Percentiles rank a stretch among this genome's conserved stretches.
Evolutionary conservation across 2,888 invertebrate genomes (phyloP).

Genomic region (Cataglyphis albicans): DNA sequence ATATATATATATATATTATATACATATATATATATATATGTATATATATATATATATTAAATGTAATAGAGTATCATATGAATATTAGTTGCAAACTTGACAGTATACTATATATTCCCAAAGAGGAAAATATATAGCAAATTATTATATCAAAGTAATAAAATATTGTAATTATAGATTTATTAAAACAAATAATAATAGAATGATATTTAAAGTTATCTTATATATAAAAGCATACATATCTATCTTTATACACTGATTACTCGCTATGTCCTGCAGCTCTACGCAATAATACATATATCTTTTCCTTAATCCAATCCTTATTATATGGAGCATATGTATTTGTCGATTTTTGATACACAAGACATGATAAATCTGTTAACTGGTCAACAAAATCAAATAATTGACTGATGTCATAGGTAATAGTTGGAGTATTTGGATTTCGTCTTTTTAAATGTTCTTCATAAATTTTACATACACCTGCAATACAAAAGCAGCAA

Average conservation of each 20-base stretch:
- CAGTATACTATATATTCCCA: not conserved
- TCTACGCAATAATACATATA: slow-evolving; percentile 97
- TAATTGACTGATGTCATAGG: slow-evolving; percentile 98
- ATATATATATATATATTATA: too few species aligned
- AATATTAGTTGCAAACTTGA: not conserved
- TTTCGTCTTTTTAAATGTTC: slow-evolving; percentile 98
- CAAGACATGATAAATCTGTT: slow-evolving; percentile 97
- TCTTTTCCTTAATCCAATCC: slow-evolving; percentile 99
- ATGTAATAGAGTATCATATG: not conserved
- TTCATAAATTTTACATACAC: slow-evolving; percentile 99
- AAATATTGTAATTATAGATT: slow-evolving; percentile 65
- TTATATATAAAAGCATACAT: slow-evolving; percentile 72
- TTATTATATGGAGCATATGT: slow-evolving; percentile 99
- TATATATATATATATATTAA: not conserved
- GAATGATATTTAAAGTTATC: slow-evolving; percentile 72
- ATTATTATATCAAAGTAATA: slow-evolving; percentile 32
- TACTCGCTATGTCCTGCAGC: slow-evolving; percentile 90
- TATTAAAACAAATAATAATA: slow-evolving; percentile 75
- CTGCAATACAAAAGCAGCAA: slow-evolving; percentile 82
- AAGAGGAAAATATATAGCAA: slow-evolving; percentile 1
- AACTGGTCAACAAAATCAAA: slow-evolving; percentile 99
- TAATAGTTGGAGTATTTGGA: slow-evolving; percentile 98
- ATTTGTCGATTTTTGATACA: slow-evolving; percentile 97
- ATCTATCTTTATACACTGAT: slow-evolving; percentile 58
- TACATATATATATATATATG: too few species aligned